phyloP scores from a whole-genome alignment of 23 tunicate species.

The Halocynthia aurantium region DNA sequence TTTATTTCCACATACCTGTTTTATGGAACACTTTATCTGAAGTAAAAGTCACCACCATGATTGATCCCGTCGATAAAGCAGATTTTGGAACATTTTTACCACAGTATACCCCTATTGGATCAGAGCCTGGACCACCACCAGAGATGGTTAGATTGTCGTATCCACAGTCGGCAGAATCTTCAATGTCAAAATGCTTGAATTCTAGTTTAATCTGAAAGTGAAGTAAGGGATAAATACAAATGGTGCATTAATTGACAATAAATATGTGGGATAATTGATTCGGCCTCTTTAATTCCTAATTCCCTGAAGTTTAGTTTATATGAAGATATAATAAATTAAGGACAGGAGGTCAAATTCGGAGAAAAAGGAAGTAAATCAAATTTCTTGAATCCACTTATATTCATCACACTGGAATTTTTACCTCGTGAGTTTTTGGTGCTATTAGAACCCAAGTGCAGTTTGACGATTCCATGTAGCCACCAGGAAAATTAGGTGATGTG shows the following conservation, averaged over 20 bases:
- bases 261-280: no score
- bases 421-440: slow-evolving; percentile 1
- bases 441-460: slow-evolving; percentile 20
- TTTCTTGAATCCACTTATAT: no score
- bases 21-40: slow-evolving; percentile 16
- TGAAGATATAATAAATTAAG: no score
- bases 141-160: slow-evolving; percentile 16
- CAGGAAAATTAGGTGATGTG: slow-evolving; percentile 21
- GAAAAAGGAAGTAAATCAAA: no score
- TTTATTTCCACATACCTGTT: slow-evolving; percentile 10
- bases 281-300: no score
- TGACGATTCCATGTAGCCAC: background rate
- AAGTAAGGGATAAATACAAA: no score
- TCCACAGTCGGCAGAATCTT: slow-evolving; percentile 11
- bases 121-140: slow-evolving; percentile 3
- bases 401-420: background rate
- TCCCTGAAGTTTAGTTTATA: no score
- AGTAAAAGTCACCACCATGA: slow-evolving; percentile 11
- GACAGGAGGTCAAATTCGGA: no score
- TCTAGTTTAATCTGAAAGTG: slow-evolving; percentile 1
- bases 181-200: slow-evolving; percentile 7
- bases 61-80: slow-evolving; percentile 14
- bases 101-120: slow-evolving; percentile 15
- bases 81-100: slow-evolving; percentile 12
- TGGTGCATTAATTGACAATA: no score